These are phyloP conservation scores for Chironomus tepperi DNA, from an alignment of 1,140 invertebrate species.

Conservation along the genomic window DNA sequence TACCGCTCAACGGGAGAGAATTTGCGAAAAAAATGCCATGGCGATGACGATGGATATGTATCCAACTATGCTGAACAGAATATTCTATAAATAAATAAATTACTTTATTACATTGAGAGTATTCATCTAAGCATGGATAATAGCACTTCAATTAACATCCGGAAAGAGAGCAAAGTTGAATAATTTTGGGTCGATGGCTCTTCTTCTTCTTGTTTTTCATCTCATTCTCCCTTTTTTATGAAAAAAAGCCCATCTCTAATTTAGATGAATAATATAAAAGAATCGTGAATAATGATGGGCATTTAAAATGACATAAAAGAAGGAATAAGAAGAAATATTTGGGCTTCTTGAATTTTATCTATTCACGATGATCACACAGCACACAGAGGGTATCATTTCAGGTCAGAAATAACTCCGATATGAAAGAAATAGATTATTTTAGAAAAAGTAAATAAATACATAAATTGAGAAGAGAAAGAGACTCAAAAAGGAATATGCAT, in stretches of 20 bases:
- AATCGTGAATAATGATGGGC: neutral
- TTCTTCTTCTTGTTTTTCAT: neutral
- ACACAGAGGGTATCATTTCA: neutral
- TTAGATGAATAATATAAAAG: neutral
- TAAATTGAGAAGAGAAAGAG: neutral
- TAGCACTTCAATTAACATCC: neutral
- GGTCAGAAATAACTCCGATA: neutral
- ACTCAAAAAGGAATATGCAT: neutral
- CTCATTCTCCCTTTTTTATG: neutral
- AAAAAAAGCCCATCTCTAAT: neutral
- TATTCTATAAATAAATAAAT: too few species aligned
- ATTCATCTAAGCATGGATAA: too few species aligned
- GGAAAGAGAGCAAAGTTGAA: neutral
- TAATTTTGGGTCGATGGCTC: neutral
- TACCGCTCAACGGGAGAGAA: too few species aligned
- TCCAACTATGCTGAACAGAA: too few species aligned
- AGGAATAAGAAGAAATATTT: neutral
- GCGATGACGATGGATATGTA: too few species aligned
- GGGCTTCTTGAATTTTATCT: conserved; percentile 2
- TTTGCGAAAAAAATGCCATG: too few species aligned
- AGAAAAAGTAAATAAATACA: too few species aligned
- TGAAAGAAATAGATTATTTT: too few species aligned
- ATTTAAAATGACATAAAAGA: conserved; percentile 3
- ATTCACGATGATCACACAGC: neutral
- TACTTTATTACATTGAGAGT: too few species aligned